phyloP scores from a whole-genome alignment of 2,797 vertebrate species.

The Lagorchestes hirsutus region DNA sequence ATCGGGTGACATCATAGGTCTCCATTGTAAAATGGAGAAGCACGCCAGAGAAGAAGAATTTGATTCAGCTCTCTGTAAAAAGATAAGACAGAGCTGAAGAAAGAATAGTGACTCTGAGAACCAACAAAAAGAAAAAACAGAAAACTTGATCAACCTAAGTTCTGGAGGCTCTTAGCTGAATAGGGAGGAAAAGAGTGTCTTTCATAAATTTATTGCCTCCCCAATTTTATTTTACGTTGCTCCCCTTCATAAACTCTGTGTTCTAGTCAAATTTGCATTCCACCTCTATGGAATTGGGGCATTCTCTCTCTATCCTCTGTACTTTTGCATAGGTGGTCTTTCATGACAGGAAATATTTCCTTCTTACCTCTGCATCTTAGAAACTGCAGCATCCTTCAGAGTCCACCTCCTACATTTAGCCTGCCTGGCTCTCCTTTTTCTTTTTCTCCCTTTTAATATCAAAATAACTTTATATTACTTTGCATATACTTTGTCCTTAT shows the following conservation, averaged over 20 bases:
- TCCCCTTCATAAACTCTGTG: background rate
- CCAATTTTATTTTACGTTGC: background rate
- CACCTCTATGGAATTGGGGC: no score
- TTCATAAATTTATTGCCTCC: background rate
- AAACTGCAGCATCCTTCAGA: no score
- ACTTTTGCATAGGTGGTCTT: no score
- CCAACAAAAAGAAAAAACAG: background rate
- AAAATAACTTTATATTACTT: no score
- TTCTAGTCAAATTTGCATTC: background rate
- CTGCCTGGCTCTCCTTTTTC: no score
- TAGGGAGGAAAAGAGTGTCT: background rate
- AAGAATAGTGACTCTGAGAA: conserved; percentile 16
- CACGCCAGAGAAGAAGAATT: conserved; percentile 12
- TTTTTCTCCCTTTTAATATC: no score
- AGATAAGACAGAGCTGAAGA: background rate
- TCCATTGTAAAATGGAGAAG: conserved; percentile 46
- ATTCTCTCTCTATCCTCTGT: background rate
- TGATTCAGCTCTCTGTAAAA: background rate
- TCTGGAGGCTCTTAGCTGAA: no score
- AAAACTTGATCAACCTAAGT: no score
- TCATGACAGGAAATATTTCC: no score
- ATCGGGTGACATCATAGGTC: background rate
- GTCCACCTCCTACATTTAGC: no score
- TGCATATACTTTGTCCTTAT: no score
- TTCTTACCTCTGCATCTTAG: no score